phyloP scores from a whole-genome alignment of 2,888 invertebrate genomes.

The Thymelicus acteon region DNA sequence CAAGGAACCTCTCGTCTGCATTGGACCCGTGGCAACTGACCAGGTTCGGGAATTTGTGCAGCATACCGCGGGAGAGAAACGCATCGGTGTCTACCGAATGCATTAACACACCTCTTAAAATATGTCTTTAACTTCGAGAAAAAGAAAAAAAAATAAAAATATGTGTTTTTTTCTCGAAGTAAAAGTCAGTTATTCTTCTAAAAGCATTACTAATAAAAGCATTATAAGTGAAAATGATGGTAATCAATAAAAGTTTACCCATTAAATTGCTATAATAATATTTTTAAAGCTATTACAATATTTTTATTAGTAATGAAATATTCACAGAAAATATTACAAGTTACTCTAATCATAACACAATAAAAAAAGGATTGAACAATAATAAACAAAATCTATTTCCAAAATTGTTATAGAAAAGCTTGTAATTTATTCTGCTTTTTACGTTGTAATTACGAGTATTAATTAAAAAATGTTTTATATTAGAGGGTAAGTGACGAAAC shows the following conservation, averaged over 20 bases:
- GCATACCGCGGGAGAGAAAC: conserved; percentile 92
- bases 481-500: background rate
- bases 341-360: conserved; percentile 5
- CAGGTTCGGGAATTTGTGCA: conserved; percentile 88
- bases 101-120: conserved; percentile 59
- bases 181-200: background rate
- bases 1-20: conserved; percentile 94
- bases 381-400: background rate
- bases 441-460: conserved; percentile 11
- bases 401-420: conserved; percentile 7
- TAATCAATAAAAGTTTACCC: no score
- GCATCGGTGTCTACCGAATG: conserved; percentile 87
- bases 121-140: conserved; percentile 35
- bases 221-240: conserved; percentile 35
- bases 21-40: conserved; percentile 93
- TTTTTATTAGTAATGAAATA: conserved; percentile 20
- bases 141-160: conserved; percentile 7
- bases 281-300: conserved; percentile 25
- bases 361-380: conserved; percentile 11
- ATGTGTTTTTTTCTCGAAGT: conserved; percentile 33
- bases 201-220: conserved; percentile 24
- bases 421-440: conserved; percentile 39
- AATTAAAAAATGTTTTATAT: conserved; percentile 20
- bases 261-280: background rate
- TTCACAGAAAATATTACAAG: conserved; percentile 27